Evolutionary conservation across 2,113 vertebrate species (phyloP), one percentile per base, ranked within the genome.

Genomic region (Arothron firmamentum): DNA sequence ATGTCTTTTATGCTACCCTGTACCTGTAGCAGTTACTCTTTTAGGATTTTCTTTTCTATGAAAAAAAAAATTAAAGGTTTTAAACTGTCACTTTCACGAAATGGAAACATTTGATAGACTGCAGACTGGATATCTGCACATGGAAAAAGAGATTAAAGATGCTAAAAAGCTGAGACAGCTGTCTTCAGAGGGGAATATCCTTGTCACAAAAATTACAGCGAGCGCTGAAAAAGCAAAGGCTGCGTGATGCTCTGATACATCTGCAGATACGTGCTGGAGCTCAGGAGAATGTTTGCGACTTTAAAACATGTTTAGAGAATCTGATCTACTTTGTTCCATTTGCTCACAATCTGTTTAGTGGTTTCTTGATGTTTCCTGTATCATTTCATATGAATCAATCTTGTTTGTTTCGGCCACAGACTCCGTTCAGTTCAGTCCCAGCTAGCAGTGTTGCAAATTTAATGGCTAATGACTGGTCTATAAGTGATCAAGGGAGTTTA

Each of bases 401-500:
- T 38, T 38, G 34, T 38, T 11, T 38, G 34, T 38, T 11, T 38
- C 11, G 34, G 12, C 34, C 12, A 38, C 34, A 38, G 34, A 12
- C 34, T 28, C 25, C 4, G 34, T 38, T 12, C 11, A 11, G 34
- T 38, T 38, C 9, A 59, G 56, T 38, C 62, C 43, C 2, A 3
- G 74, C 75, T 75, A 51, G 52, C 60, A 52, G 70, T 59, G 60
- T 84, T 88, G 80, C 77, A 75, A 72, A 75, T 64, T 58, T 80
- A 78, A 86, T 76, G 81, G 64, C 76, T 84, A 85, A 87, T 85
- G 86, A 80, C 85, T 86, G 79, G 78, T 86, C 75, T 74, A 85
- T 85, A 86, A 81, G 82, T 86, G 85, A 89, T 89, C 80, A 85
- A 87, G 79, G 78, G 75, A 80, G 80, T 90, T 90, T 86, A 90